These are phyloP conservation scores for Rhadina sibilatrix DNA, from an alignment of 2,113 vertebrate species.

Conservation along the genomic window DNA sequence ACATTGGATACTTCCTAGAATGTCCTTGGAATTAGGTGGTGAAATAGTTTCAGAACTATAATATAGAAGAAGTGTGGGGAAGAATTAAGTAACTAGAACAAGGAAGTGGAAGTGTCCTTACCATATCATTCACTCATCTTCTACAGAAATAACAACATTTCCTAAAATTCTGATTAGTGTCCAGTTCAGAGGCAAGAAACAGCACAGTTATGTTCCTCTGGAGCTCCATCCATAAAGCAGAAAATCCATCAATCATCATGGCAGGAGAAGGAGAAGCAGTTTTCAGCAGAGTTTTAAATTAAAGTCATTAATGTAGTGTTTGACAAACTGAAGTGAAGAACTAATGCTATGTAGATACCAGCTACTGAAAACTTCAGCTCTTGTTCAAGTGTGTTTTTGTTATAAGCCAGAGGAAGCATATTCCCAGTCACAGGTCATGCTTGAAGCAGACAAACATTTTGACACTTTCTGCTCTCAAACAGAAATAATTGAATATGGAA, in stretches of 20 bases:
- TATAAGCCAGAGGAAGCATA: not conserved
- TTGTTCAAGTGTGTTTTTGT: not conserved
- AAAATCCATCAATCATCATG: not conserved
- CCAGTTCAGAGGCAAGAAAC: not conserved
- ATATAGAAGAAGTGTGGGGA: not conserved
- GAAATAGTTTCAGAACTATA: not conserved
- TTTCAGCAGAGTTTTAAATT: not conserved
- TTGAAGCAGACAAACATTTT: not conserved
- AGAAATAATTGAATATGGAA: not conserved
- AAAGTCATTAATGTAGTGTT: not conserved
- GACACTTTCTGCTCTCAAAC: not conserved
- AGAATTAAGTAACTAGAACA: not conserved
- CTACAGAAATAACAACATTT: not conserved
- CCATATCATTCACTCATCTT: not conserved
- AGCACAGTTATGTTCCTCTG: not conserved
- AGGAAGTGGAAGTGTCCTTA: not conserved
- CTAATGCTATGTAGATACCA: not conserved
- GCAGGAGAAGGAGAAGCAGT: not conserved
- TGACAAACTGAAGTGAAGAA: not conserved
- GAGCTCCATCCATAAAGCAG: not conserved
- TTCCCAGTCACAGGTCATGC: not conserved
- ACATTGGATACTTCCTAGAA: not conserved
- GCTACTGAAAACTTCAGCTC: not conserved
- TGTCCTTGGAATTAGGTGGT: not conserved
- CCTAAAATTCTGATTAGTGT: not conserved